These are phyloP conservation scores for Mythimna albipuncta DNA, from an alignment of 2,888 invertebrate species.

Conservation along the genomic window DNA sequence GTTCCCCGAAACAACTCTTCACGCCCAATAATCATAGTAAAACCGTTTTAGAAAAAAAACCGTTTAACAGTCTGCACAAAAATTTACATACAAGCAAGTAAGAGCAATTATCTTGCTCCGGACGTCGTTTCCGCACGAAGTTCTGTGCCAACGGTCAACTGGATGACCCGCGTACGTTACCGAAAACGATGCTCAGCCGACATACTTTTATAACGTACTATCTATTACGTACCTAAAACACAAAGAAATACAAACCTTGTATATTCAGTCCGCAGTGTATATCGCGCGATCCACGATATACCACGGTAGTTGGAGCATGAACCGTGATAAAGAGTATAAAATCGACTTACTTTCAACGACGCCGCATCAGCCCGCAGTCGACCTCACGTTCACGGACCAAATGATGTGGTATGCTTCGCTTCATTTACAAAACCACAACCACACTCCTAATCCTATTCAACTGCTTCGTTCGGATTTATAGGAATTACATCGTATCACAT, in stretches of 20 bases:
- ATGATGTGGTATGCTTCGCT: slow-evolving; percentile 74
- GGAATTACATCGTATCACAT: slow-evolving; percentile 3
- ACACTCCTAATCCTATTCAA: slow-evolving; percentile 61
- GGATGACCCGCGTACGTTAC: slow-evolving; percentile 59
- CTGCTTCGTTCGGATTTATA: slow-evolving; percentile 30
- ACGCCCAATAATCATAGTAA: slow-evolving; percentile 85
- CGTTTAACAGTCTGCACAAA: slow-evolving; percentile 76
- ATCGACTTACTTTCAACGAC: slow-evolving; percentile 76
- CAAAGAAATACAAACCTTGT: slow-evolving; percentile 18
- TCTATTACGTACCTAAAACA: slow-evolving; percentile 21
- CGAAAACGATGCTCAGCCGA: slow-evolving; percentile 45
- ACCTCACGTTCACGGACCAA: slow-evolving; percentile 77
- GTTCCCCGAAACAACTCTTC: slow-evolving; percentile 75
- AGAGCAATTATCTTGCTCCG: slow-evolving; percentile 68
- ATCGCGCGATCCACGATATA: slow-evolving; percentile 35
- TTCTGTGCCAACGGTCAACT: slow-evolving; percentile 62
- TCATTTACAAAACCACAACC: slow-evolving; percentile 76
- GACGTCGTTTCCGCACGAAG: slow-evolving; percentile 72
- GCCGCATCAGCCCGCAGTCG: slow-evolving; percentile 63
- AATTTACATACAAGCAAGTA: slow-evolving; percentile 84
- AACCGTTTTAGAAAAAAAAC: slow-evolving; percentile 80
- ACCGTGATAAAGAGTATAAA: slow-evolving; percentile 67
- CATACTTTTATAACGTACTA: slow-evolving; percentile 41
- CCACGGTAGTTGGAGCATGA: slow-evolving; percentile 60
- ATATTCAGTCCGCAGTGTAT: slow-evolving; percentile 62